Base-by-base conservation (phyloP, 2,797 vertebrate species). In the Rhyacichthys aspro region DNA sequence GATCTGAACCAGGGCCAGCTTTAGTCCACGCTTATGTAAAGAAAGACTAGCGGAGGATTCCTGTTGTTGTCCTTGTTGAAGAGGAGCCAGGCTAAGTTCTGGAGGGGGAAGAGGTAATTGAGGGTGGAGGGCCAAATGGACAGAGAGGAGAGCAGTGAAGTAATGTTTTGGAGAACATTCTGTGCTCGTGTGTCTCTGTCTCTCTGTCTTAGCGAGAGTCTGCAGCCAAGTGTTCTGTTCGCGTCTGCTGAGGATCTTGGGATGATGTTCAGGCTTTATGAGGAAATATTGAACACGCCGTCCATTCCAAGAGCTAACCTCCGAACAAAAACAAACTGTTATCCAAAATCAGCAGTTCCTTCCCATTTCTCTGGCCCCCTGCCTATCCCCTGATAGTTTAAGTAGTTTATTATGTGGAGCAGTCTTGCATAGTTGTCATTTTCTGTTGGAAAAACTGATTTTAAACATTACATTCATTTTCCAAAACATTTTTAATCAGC, bases 121-220 rank as follows among this genome's bases (percentile, higher is more conserved):
- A 34, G 64, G 70, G 53, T 66, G 59, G 61, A 61, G 64, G 18
- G 43, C 49, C 70, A 62, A 56, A 39, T 56, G 32, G 54, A 64
- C 38, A 39, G 58, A 15, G 49, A 55, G 39, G 56, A 58, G 72
- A 80, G 65, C 73, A 63, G 70, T 86, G 77, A 84, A 79, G 84
- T 89, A 42, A 84, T 87, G 83, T 84, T 88, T 82, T 75, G 60
- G 53, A 86, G 88, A 90, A 91, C 88, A 89, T 79, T 70, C 60
- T 81, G 81, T 92, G 81, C 90, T 89, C 62, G 52, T 67, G 55
- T 55, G 43, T 42, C 45, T 55, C 17, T 59, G 34, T 39, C 52
- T 53, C 47, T 37, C 17, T 17, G 32, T 18, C 36, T 8, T 55
- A 71, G 12, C 63, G 64, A 72, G 38, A 80, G 79, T 81, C 74